phyloP scores from a whole-genome alignment of 2,888 invertebrate genomes.

The Pachydiplax longipennis region DNA sequence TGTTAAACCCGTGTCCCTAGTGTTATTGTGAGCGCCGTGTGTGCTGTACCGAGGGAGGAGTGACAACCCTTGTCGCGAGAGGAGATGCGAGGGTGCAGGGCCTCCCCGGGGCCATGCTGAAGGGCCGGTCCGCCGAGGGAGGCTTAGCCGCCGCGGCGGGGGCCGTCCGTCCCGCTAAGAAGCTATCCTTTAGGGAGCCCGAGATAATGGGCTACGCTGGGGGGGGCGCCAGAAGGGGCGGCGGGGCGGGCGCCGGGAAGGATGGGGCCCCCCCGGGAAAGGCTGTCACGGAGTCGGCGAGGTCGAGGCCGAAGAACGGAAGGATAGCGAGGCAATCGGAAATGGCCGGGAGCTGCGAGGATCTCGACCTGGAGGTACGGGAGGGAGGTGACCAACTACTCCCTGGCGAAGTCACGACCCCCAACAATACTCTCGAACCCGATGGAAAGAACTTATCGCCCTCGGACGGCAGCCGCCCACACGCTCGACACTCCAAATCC shows the following conservation, averaged over 20 bases:
- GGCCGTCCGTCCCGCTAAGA: slow-evolving; percentile 77
- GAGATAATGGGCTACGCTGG: slow-evolving; percentile 67
- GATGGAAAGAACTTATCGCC: not conserved
- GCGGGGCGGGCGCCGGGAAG: slow-evolving; percentile 52
- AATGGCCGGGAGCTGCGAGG: slow-evolving; percentile 64
- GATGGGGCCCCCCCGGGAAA: slow-evolving; percentile 55
- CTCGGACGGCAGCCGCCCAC: not conserved
- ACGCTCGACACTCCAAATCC: not conserved
- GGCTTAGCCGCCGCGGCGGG: slow-evolving; percentile 57
- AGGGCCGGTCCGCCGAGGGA: slow-evolving; percentile 56
- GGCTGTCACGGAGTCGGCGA: slow-evolving; percentile 58
- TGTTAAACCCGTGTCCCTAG: not conserved
- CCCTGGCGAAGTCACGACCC: slow-evolving; percentile 4
- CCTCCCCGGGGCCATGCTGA: slow-evolving; percentile 49
- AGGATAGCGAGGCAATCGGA: slow-evolving; percentile 49
- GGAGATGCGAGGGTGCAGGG: slow-evolving; percentile 52
- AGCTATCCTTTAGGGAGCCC: slow-evolving; percentile 86
- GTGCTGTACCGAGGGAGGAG: not conserved
- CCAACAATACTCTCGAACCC: not conserved
- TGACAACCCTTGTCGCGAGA: not conserved
- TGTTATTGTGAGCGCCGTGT: not conserved
- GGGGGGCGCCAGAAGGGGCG: slow-evolving; percentile 46
- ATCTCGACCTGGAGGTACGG: slow-evolving; percentile 63
- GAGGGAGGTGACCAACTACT: not conserved
- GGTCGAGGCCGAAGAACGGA: slow-evolving; percentile 58